Base-by-base conservation (phyloP, 2,113 vertebrate species). In the Naja naja region DNA sequence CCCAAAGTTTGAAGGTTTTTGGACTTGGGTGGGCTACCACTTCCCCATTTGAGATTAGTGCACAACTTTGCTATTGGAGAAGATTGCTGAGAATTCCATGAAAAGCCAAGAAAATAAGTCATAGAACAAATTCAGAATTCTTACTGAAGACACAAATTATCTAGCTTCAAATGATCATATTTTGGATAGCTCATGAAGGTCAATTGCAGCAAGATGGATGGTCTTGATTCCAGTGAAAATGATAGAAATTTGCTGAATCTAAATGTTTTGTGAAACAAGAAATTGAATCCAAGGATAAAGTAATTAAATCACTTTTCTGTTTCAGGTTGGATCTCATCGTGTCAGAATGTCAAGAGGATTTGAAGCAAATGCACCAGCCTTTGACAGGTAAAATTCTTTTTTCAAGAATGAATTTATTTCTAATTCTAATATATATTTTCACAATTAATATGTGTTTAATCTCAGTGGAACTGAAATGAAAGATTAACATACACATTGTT, bases 321-420 rank as follows among this genome's bases (percentile, higher is more conserved):
- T 54, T 43, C 93, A 99, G 99, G 99, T 99, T 87, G 99, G 99
- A 93, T 99, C 99, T n/a, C 99, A 99, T 96, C 99, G 99, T 92
- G 99, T 99, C 93, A 98, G 99, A 95, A 99, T 99, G 97, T 99
- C 99, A 64, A 97, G 99, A 88, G 99, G 99, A 60, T 99, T 99
- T 90, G 99, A 99, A 96, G 99, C 99, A 0, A 99, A 99, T 18
- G 99, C 99, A 12, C 99, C 99, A 23, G 99, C 99, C 89, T 99
- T 99, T 97, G 99, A 99, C 97, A 99, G 99, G 99, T 99, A 97
- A 94, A 92, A 90, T 1, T 49, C 88, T 18, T 87, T 91, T 53
- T 39, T 85, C 34, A 7, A 25, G 2, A 4, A 90, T 85, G 86
- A 11, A 87, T 49, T 55, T n/a, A 30, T 90, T 18, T 9, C 88